Evolutionary conservation across 2,113 vertebrate species (phyloP), one percentile per base, ranked within the genome.

Genomic region (Dolichotis patagonum): DNA sequence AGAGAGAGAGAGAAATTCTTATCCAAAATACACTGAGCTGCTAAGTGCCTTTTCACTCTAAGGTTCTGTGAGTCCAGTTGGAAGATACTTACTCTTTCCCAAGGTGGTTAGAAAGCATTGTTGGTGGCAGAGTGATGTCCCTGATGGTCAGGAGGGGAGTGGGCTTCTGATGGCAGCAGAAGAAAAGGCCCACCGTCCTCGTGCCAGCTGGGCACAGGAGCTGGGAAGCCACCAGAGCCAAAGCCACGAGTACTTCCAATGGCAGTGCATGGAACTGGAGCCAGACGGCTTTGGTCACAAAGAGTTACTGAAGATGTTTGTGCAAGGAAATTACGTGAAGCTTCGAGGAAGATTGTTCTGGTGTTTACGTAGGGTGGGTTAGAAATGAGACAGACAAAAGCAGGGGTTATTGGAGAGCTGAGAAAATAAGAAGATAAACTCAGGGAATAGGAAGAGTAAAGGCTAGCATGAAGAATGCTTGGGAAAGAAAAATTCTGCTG

Each of bases 371-470:
- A 49, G 32, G 46, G 60, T n/a, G 88, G 80, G 94, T 83, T 71
- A 81, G 78, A 95, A 94, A 97, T 46, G 49, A 91, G 65, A 94
- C 17, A 69, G 52, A 69, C 38, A 88, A 84, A 69, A 62, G n/a
- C 38, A 95, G 88, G 10, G 20, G 65, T 83, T 75, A 63, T 60
- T 32, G 56, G 46, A 96, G 5, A 28, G 28, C n/a, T 96, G 58
- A 86, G 26, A 91, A 94, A 94, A 83, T 20, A 86, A 88, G 60
- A 86, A 88, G 60, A 85, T 43, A 95, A 86, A 91, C 19, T 82
- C 32, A 63, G 22, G n/a, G 52, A 87, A 62, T 49, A 1, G 43
- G 4, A 35, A 85, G 84, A 67, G 49, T 9, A n/a, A 78, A 95
- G 32, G 1, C 60, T 77, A 35, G 43, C 46, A n/a, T 38, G 12